Conservation (phyloP, 2,797 vertebrate genomes). For the Martes flavigula region DNA sequence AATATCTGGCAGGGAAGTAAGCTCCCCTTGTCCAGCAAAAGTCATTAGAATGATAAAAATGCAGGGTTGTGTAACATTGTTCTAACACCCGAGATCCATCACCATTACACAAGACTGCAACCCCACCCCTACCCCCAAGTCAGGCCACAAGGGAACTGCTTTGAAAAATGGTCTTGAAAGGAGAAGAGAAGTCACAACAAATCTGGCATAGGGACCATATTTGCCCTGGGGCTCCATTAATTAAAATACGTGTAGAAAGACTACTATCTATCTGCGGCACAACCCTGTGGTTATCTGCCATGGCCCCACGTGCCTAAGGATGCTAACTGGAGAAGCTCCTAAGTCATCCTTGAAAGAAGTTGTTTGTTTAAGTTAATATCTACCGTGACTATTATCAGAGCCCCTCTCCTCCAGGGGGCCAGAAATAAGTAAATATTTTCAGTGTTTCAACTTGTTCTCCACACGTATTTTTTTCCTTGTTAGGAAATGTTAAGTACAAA, state of each 20-base stretch:
- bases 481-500: constrained; percentile 3
- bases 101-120: constrained; percentile 63
- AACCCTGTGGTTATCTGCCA: neutral
- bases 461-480: neutral
- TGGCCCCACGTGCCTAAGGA: neutral
- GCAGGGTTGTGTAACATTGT: constrained; percentile 79
- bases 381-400: neutral
- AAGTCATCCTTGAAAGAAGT: neutral
- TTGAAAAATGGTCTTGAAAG: constrained; percentile 50
- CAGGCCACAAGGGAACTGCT: constrained; percentile 27
- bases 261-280: neutral
- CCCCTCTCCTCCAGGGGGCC: neutral
- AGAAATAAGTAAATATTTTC: neutral
- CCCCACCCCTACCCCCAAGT: neutral
- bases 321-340: neutral
- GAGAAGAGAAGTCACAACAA: neutral
- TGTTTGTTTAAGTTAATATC: neutral
- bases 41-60: constrained; percentile 81
- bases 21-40: constrained; percentile 74
- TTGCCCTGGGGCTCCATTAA: neutral
- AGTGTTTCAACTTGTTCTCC: constrained; percentile 17
- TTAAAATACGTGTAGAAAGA: neutral
- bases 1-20: constrained; percentile 79
- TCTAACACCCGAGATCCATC: constrained; percentile 74
- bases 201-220: neutral